Percentiles rank a stretch among this genome's conserved stretches.
These are phyloP conservation scores for Frankliniella fusca DNA, from an alignment of 2,888 invertebrate species.

Conservation along the genomic window DNA sequence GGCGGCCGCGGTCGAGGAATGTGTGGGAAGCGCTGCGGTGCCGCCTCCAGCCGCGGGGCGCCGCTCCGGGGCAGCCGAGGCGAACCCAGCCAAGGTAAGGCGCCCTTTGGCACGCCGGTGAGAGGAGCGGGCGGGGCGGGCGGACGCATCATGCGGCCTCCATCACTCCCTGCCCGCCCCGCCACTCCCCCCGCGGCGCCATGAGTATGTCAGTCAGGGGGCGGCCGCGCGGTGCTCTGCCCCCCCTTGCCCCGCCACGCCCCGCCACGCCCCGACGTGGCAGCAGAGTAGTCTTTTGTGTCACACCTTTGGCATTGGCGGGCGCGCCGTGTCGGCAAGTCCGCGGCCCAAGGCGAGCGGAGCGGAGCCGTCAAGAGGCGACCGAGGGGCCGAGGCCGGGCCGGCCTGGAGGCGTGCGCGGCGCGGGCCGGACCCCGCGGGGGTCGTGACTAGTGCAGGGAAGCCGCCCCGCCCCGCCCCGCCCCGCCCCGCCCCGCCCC, in stretches of 20 bases:
- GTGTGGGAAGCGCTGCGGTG: too few relatives aligned
- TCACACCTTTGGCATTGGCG: background rate
- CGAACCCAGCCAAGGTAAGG: background rate
- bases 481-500: too few relatives aligned
- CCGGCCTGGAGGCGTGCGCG: background rate
- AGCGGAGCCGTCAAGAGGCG: too few relatives aligned
- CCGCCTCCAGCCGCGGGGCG: background rate
- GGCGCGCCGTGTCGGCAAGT: too few relatives aligned
- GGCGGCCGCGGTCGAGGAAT: background rate
- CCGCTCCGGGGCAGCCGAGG: background rate
- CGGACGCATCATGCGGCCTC: too few relatives aligned
- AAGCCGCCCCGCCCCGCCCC: too few relatives aligned
- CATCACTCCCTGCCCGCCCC: background rate
- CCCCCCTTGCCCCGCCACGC: background rate
- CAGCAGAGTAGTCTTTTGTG: background rate
- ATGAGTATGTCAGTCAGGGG: too few relatives aligned
- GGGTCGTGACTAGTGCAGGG: too few relatives aligned
- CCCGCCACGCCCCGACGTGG: background rate
- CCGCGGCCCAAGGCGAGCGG: too few relatives aligned
- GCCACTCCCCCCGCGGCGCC: too few relatives aligned
- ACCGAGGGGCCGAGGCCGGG: background rate
- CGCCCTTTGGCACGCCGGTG: background rate
- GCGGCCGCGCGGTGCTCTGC: too few relatives aligned
- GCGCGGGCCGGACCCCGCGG: background rate
- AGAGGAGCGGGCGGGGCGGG: background rate